Evolutionary conservation across 2,113 vertebrate genomes (phyloP), one percentile per base, ranked within the genome.

Genomic region (Microcebus murinus): DNA sequence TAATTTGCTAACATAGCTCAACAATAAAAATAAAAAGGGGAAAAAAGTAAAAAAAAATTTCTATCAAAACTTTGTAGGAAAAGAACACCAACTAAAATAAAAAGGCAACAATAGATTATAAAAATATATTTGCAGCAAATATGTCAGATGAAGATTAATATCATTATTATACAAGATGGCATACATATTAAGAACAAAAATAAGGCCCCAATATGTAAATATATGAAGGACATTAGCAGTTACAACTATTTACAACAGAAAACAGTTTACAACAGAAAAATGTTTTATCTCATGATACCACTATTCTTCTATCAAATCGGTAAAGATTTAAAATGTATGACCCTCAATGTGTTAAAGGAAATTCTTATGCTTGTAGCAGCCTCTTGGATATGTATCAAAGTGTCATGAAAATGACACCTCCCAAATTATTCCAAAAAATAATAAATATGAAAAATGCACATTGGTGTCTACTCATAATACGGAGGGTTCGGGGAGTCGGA

Each of bases 1-100:
- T 59, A 81, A 85, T 81, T 2, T 88, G 36, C 9, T 93, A 93
- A 88, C 34, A 70, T 36, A 88, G 77, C 93, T 42, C 59, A 71
- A 68, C 1, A 31, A 77, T 65, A 91, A 67, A 70, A 79, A 71
- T 3, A 71, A 92, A 95, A 77, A 68, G 13, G 3, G 11, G 14
- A n/a, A 10, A 59, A 21, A 84, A 87, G n/a, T 12, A 15, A 17
- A 42, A 80, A 92, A 80, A 57, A 17, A 85, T 12, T 36, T 84
- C 79, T 70, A 63, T 48, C 13, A 55, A 65, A 76, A 55, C 55
- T 70, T 88, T 92, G 36, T 27, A 74, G 63, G n/a, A 95, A 82
- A 94, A 73, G 34, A 95, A 65, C 8, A 17, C 27, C 21, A 65
- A 80, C 42, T 57, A 73, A 95, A 81, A 88, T n/a, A 34, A 81